These are phyloP conservation scores for Aulostomus chinensis DNA, from an alignment of 2,797 vertebrate genomes.

Conservation along the genomic window DNA sequence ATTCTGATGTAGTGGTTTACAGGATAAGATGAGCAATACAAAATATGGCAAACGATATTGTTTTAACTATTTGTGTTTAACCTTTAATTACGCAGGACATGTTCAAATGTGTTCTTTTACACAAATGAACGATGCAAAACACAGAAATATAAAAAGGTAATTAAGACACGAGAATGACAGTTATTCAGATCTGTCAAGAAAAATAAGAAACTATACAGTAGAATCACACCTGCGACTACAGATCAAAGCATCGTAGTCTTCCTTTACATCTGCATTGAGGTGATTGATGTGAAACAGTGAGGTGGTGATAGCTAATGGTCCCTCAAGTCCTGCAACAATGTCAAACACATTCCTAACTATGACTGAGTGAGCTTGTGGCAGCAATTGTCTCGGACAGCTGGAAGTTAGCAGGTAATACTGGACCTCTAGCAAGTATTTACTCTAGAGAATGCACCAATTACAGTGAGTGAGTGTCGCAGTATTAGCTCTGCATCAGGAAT, in stretches of 20 bases:
- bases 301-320: constrained; percentile 20
- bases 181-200: constrained; percentile 1
- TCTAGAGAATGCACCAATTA: constrained; percentile 64
- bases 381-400: constrained; percentile 57
- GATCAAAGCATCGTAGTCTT: not conserved
- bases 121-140: no score
- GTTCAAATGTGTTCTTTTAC: no score
- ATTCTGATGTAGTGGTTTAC: no score
- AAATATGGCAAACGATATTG: no score
- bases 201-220: constrained; percentile 14
- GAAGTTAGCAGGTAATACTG: constrained; percentile 21
- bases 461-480: constrained; percentile 28
- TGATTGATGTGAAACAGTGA: constrained; percentile 53
- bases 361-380: constrained; percentile 48
- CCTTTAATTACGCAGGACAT: no score
- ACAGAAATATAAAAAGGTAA: no score
- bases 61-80: no score
- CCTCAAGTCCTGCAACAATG: constrained; percentile 53
- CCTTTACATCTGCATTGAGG: constrained; percentile 24
- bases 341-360: constrained; percentile 48
- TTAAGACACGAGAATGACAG: not conserved
- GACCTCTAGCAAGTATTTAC: constrained; percentile 25
- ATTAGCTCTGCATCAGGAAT: constrained; percentile 9
- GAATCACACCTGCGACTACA: constrained; percentile 7
- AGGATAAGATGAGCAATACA: no score